Evolutionary conservation across 2,113 vertebrate species (phyloP).

Genomic region (Cariama cristata): DNA sequence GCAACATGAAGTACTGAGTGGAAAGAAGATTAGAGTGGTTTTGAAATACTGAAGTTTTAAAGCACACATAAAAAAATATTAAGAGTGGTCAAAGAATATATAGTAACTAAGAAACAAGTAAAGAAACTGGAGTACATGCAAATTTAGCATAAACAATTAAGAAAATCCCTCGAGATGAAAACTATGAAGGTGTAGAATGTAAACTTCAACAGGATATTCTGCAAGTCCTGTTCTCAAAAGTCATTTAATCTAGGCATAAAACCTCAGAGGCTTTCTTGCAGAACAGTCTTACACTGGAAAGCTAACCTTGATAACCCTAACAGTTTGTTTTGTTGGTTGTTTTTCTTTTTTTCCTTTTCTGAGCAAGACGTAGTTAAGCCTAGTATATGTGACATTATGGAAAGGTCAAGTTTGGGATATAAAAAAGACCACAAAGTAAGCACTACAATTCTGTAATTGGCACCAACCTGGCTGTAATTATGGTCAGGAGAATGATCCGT

Average conservation of each 20-base stretch:
- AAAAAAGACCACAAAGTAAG: background rate
- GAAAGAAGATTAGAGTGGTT: background rate
- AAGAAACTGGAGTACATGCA: background rate
- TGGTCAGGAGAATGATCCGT: background rate
- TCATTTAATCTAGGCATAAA: background rate
- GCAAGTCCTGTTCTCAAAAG: background rate
- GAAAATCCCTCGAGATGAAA: background rate
- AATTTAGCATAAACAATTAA: background rate
- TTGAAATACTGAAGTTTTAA: background rate
- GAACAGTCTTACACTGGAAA: background rate
- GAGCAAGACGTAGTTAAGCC: background rate
- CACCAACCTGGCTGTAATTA: background rate
- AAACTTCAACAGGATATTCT: background rate
- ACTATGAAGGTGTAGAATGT: background rate
- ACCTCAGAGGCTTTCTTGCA: background rate
- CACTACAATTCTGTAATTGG: background rate
- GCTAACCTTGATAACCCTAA: background rate
- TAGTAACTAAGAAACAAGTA: background rate
- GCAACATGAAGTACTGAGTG: background rate
- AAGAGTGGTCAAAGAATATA: background rate
- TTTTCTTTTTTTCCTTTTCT: background rate
- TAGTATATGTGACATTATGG: background rate
- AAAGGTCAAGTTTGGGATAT: background rate
- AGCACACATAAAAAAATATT: background rate
- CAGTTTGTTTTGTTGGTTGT: fast-evolving